A percentile compares a stretch with the other conserved stretches of the same genome.
phyloP scores from a whole-genome alignment of 1,140 invertebrate genomes.

The Metaphire vulgaris region DNA sequence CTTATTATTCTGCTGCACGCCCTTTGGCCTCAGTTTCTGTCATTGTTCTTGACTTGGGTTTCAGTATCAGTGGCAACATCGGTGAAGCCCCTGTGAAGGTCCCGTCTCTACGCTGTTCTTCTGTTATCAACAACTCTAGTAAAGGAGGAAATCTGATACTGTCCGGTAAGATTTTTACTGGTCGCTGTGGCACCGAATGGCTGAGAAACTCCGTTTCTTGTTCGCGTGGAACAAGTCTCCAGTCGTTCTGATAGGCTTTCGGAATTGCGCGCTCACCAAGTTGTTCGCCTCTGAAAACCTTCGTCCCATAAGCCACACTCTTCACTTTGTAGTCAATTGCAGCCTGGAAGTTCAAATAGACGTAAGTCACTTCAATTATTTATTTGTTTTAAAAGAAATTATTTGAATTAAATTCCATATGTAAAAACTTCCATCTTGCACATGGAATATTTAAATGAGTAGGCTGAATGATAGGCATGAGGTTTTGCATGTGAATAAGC shows the following conservation, averaged over 20 bases:
- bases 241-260: conserved; percentile 25
- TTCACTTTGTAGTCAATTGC: background rate
- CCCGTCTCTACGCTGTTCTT: background rate
- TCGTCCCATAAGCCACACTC: conserved; percentile 6
- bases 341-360: background rate
- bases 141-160: conserved; percentile 15
- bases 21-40: background rate
- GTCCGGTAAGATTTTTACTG: background rate
- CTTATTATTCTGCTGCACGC: no score
- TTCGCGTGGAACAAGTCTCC: conserved; percentile 28
- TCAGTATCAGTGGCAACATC: background rate
- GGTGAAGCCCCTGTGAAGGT: background rate
- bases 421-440: no score
- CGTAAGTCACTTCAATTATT: background rate
- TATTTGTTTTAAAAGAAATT: no score
- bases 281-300: conserved; percentile 25
- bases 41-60: background rate
- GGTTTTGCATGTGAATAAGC: no score
- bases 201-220: conserved; percentile 26
- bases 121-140: conserved; percentile 14
- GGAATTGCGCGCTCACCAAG: conserved; percentile 13
- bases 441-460: no score
- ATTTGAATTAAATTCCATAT: no score
- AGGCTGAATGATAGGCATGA: no score
- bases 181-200: background rate